Conservation (phyloP, 1,140 invertebrate genomes). For the Ceratitis capitata region DNA sequence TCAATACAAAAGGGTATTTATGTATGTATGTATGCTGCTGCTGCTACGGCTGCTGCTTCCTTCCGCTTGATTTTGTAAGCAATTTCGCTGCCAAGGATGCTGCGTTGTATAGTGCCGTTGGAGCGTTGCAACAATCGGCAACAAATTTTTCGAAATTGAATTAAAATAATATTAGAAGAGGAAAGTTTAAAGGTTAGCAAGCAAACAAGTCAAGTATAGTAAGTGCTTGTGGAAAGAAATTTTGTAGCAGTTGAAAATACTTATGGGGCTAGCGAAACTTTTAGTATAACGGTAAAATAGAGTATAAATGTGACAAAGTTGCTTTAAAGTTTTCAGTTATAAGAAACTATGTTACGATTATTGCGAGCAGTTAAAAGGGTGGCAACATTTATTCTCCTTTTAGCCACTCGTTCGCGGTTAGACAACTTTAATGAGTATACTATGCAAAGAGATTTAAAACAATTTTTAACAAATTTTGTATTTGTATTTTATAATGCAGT, state of each 20-base stretch:
- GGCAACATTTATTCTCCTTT: background rate
- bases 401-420: background rate
- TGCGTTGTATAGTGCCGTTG: background rate
- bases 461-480: too few species aligned
- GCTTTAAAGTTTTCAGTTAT: background rate
- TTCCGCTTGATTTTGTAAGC: constrained; percentile 9
- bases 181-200: background rate
- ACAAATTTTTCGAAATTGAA: background rate
- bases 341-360: background rate
- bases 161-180: too few species aligned
- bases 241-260: background rate
- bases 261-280: background rate
- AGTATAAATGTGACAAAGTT: background rate
- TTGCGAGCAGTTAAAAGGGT: background rate
- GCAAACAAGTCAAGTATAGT: background rate
- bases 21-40: background rate
- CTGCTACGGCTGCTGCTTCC: background rate
- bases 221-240: background rate
- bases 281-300: background rate
- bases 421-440: background rate
- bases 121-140: background rate
- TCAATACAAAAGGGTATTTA: background rate
- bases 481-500: too few species aligned
- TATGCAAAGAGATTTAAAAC: too few species aligned
- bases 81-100: constrained; percentile 32